Evolutionary conservation across 2,888 invertebrate species (phyloP), one percentile per base, ranked within the genome.

Genomic region (Scaptomyza caliginosa): DNA sequence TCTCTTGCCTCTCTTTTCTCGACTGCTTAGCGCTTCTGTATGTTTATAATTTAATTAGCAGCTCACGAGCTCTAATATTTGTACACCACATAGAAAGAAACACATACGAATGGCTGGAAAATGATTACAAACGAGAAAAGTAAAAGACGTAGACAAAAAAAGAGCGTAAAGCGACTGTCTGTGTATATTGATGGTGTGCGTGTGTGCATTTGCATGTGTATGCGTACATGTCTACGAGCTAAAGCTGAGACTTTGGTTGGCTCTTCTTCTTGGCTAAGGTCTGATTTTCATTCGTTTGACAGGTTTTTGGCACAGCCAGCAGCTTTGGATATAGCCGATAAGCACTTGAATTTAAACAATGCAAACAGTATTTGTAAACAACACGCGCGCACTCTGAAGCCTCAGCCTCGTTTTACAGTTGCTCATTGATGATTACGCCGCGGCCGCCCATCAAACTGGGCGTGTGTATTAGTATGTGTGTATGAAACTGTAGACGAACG

Each of bases 11-110:
- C 48, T 59, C 54, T 66, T 51, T 48, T 48, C 48, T 48, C 68
- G 72, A 60, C 69, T 62, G 69, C 77, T 78, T 68, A 74, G 66
- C 84, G 77, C 74, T 86, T 80, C 75, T 86, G 81, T 81, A 72
- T 83, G 74, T 86, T 88, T 86, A 78, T 86, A 86, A 86, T 86
- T 86, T 83, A 86, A 86, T 86, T 86, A 86, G 86, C 86, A 83
- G 88, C 88, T 77, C 80, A 71, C 78, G 68, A 82, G 83, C 83
- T 87, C 87, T 82, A 85, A 84, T 85, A 87, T 84, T 82, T 87
- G 80, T 69, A 69, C 67, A 74, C 57, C 52, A 70, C 76, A 75
- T 71, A 74, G 78, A 78, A 72, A 87, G 78, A 74, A 64, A 71
- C 76, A 83, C 79, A 78, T 72, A 81, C 78, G 87, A 86, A 84